phyloP scores from a whole-genome alignment of 2,888 invertebrate species.

The Ophraella communa region DNA sequence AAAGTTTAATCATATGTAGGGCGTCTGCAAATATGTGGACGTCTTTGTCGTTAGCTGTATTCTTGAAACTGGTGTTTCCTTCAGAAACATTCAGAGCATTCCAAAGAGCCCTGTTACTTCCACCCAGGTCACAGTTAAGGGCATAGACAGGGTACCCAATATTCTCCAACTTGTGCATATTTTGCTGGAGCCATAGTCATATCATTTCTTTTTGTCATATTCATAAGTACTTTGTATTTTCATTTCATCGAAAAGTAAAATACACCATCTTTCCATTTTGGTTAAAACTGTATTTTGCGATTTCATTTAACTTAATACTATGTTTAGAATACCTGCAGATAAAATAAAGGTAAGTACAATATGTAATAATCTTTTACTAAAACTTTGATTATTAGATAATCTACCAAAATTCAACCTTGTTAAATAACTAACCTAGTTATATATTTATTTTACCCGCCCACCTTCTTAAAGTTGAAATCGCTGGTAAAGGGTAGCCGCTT shows the following conservation, averaged over 20 bases:
- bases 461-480: neutral
- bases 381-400: neutral
- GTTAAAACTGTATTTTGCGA: too few relatives aligned
- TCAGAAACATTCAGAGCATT: constrained; percentile 23
- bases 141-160: constrained; percentile 42
- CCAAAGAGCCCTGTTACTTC: constrained; percentile 34
- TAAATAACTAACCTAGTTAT: neutral
- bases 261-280: too few relatives aligned
- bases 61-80: too few relatives aligned
- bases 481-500: too few relatives aligned
- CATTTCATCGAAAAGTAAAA: constrained; percentile 42
- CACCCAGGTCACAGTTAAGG: constrained; percentile 40
- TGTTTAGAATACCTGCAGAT: constrained; percentile 27
- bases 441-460: neutral
- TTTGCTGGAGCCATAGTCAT: too few relatives aligned
- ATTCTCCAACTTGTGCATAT: constrained; percentile 31
- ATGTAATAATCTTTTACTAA: too few relatives aligned
- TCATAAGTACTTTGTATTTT: constrained; percentile 34
- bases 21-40: too few relatives aligned
- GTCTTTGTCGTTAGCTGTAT: too few relatives aligned
- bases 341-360: constrained; percentile 8
- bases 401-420: too few relatives aligned
- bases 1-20: constrained; percentile 38
- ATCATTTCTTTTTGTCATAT: constrained; percentile 40
- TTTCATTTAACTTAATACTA: constrained; percentile 24